Percentiles rank a stretch among this genome's conserved stretches.
phyloP scores from a whole-genome alignment of 2,113 vertebrate genomes.

The Hemicordylus capensis region DNA sequence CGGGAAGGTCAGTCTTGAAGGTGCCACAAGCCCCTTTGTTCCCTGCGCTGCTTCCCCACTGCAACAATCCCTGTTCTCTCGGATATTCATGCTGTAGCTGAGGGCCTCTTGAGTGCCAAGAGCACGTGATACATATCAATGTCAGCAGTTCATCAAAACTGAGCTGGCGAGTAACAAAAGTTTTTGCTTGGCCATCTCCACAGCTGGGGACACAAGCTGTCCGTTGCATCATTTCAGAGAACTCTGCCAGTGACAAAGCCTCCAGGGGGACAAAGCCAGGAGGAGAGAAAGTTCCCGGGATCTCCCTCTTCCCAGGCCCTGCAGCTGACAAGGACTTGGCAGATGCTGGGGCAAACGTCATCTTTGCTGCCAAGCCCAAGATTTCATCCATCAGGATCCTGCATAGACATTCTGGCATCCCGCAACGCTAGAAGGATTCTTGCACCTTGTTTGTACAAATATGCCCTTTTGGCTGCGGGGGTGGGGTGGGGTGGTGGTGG shows the following conservation, averaged over 20 bases:
- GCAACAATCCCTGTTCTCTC: neutral
- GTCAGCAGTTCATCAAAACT: neutral
- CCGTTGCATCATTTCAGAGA: fast-evolving
- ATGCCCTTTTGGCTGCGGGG: too few relatives aligned
- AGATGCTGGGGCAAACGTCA: neutral
- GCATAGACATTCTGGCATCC: neutral
- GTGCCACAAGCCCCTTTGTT: neutral
- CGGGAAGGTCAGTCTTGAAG: too few relatives aligned
- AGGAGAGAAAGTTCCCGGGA: fast-evolving
- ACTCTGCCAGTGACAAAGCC: neutral
- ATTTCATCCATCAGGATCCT: neutral
- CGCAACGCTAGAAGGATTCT: neutral
- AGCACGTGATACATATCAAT: neutral
- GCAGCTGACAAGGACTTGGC: neutral
- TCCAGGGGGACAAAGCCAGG: neutral
- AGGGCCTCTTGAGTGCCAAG: too few relatives aligned
- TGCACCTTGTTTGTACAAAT: neutral
- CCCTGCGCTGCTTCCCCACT: too few relatives aligned
- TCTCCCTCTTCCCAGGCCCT: neutral
- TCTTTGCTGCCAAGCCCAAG: neutral
- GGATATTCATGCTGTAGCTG: neutral
- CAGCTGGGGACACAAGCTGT: neutral
- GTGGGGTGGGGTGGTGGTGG: too few relatives aligned
- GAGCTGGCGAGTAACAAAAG: neutral
- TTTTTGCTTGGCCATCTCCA: neutral